Base-by-base conservation (phyloP, 2,113 vertebrate genomes). In the Laticauda laticaudata region DNA sequence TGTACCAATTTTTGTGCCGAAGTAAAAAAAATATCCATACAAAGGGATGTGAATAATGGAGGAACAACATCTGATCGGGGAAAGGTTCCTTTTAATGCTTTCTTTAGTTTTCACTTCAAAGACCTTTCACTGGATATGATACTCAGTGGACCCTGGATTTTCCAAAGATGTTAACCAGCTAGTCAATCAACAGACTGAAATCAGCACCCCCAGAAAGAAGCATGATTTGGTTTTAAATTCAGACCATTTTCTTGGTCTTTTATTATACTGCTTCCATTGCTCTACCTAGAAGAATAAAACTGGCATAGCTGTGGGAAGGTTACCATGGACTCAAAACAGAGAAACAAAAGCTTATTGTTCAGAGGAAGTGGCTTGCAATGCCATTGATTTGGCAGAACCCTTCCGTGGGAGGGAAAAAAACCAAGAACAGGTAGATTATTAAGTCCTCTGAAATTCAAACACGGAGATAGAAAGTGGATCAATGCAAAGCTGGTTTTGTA, bases 161-260 rank as follows among this genome's bases (percentile, higher is more conserved):
- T 94, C 90, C 86, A 86, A 55, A 89, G 85, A 91, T 92, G 93
- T 51, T 93, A 0, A 0, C 21, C 93, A 23, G 26, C 93, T 89
- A 90, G 15, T 91, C 87, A 94, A 55, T 92, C 2, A 26, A 53
- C 53, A 93, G 92, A 91, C 3, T 53, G 0, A n/a, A 18, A 92
- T 88, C 86, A 92, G 34, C 26, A 96, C 4, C 2, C 56, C 87
- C 26, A 34, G 48, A 69, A 93, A 90, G 18, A 34, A 43, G 24
- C 43, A 59, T 61, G 11, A 9, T 45, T 45, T 20, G 18, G 48
- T 89, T 95, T 90, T 86, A 92, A 91, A 94, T 94, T 89, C 5
- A 29, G 90, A 51, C 15, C 51, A 88, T 91, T 92, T 88, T 61
- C 54, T 90, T 81, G 18, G 93, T 14, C 69, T 91, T 26, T n/a